Evolutionary conservation across 1,140 invertebrate genomes (phyloP).

Genomic region (Drosophila nikananu): DNA sequence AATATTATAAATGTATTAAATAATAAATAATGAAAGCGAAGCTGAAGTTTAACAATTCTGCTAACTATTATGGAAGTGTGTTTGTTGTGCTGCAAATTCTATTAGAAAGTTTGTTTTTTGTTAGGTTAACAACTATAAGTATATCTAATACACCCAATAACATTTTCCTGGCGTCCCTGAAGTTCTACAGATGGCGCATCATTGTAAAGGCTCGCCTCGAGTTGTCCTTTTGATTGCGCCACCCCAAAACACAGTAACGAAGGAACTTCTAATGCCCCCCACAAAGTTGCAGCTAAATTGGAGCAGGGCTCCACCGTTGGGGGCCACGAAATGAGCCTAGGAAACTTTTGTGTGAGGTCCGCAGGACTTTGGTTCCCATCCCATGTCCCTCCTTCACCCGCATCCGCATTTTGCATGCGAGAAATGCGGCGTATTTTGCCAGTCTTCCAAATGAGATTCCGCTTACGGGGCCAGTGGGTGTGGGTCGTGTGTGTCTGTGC

Average conservation of each 20-base stretch:
- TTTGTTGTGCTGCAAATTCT: background rate
- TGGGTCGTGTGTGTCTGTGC: slow-evolving; percentile 4
- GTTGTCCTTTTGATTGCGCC: slow-evolving; percentile 11
- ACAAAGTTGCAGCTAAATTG: slow-evolving; percentile 38
- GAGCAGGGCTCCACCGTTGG: background rate
- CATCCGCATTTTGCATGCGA: slow-evolving; percentile 46
- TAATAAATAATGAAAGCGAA: background rate
- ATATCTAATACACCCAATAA: background rate
- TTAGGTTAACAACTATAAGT: background rate
- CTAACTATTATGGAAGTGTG: background rate
- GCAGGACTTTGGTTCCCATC: background rate
- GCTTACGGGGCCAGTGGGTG: slow-evolving; percentile 9
- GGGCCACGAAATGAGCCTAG: slow-evolving; percentile 47
- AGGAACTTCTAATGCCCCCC: slow-evolving; percentile 13
- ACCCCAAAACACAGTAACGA: slow-evolving; percentile 1
- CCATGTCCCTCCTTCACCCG: background rate
- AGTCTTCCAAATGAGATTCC: slow-evolving; percentile 62
- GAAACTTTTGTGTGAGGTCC: slow-evolving; percentile 24
- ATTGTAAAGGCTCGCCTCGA: background rate
- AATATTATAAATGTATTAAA: background rate
- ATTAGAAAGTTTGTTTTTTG: background rate
- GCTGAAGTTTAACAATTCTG: background rate
- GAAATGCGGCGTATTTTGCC: slow-evolving; percentile 45
- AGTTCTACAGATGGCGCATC: background rate
- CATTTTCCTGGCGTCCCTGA: too few species aligned